Conservation (phyloP, 2,888 invertebrate genomes). For the Belgica antarctica region DNA sequence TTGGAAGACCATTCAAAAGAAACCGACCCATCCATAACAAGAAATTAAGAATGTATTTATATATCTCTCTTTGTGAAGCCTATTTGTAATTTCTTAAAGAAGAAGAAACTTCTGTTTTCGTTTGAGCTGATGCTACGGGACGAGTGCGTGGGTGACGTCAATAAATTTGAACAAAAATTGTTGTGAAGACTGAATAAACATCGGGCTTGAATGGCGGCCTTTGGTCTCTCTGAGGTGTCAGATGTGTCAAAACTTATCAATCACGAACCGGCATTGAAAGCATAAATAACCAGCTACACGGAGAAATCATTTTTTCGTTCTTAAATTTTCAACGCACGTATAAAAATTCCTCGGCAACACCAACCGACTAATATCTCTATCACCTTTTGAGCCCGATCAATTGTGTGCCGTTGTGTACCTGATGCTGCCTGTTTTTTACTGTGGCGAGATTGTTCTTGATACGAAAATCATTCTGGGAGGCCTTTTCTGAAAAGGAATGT, state of each 20-base stretch:
- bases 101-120: constrained; percentile 42
- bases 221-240: no score
- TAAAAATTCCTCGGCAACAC: constrained; percentile 23
- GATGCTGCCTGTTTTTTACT: constrained; percentile 40
- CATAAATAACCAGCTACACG: constrained; percentile 28
- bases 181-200: no score
- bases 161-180: no score
- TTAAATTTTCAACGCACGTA: constrained; percentile 43
- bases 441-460: constrained; percentile 18
- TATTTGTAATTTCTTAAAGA: constrained; percentile 41
- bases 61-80: constrained; percentile 34
- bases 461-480: constrained; percentile 35
- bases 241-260: constrained; percentile 16
- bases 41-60: constrained; percentile 44
- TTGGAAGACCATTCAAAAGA: constrained; percentile 45
- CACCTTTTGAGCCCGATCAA: constrained; percentile 8
- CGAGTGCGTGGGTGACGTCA: not conserved
- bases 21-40: constrained; percentile 44
- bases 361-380: constrained; percentile 39
- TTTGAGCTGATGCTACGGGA: not conserved
- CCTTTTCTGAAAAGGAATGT: not conserved
- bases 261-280: not conserved
- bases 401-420: constrained; percentile 30
- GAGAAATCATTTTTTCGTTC: constrained; percentile 19
- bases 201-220: no score